Evolutionary conservation across 2,113 vertebrate species (phyloP).

Genomic region (Agapornis roseicollis): DNA sequence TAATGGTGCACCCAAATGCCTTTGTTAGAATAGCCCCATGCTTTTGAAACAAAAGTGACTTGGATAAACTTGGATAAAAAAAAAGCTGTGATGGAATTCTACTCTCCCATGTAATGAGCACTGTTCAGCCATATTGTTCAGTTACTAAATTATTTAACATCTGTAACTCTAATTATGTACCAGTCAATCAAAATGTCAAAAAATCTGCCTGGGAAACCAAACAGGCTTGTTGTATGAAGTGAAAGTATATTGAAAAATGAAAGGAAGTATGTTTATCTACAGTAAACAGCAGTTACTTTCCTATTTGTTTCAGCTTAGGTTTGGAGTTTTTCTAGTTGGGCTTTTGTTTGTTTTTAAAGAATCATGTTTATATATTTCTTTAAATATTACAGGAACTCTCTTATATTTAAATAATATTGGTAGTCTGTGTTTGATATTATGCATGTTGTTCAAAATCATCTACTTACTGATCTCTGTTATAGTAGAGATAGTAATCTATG

Average conservation of each 20-base stretch:
- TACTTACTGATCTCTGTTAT: neutral
- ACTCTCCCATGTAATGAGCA: conserved; percentile 8
- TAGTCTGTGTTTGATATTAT: neutral
- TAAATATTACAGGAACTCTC: neutral
- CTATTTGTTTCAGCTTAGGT: neutral
- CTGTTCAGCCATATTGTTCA: conserved; percentile 10
- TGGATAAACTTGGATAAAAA: too few species aligned
- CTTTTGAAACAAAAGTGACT: conserved; percentile 41
- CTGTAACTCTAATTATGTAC: conserved; percentile 17
- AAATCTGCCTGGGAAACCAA: conserved; percentile 10
- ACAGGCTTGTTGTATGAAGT: neutral
- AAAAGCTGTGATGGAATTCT: conserved; percentile 47
- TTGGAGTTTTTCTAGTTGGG: neutral
- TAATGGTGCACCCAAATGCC: conserved; percentile 62
- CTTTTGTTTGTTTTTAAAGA: neutral
- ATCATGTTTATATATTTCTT: neutral
- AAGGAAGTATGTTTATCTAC: neutral
- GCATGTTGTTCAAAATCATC: neutral
- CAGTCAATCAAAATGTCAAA: conserved; percentile 40
- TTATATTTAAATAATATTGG: neutral
- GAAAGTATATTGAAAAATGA: neutral
- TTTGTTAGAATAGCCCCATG: conserved; percentile 51
- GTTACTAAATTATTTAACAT: conserved; percentile 47
- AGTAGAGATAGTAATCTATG: neutral
- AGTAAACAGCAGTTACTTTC: neutral